Evolutionary conservation across 2,888 invertebrate genomes (phyloP).

Genomic region (Prenolepis imparis): DNA sequence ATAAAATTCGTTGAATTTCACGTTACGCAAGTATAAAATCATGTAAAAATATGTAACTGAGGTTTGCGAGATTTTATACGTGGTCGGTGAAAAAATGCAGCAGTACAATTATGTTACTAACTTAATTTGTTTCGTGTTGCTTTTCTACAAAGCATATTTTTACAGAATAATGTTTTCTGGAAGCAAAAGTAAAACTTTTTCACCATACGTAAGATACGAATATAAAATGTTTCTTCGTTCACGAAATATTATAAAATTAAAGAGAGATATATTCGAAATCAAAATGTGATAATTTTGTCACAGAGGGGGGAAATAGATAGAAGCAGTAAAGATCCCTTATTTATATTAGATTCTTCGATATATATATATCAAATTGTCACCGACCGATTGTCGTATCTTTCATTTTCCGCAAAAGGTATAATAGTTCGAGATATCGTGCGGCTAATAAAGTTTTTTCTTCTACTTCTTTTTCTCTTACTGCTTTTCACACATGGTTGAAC

Average conservation of each 20-base stretch:
- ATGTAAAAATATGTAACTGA: slow-evolving; percentile 10
- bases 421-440: slow-evolving; percentile 18
- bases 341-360: slow-evolving; percentile 3
- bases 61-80: not conserved
- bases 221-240: not conserved
- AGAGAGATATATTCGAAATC: not conserved
- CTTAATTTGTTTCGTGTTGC: not conserved
- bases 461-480: not conserved
- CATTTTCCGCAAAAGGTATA: slow-evolving; percentile 46
- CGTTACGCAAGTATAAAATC: not conserved
- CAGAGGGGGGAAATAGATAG: not conserved
- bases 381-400: slow-evolving; percentile 1
- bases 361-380: slow-evolving; percentile 14
- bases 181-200: not conserved
- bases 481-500: slow-evolving; percentile 7
- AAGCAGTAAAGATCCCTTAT: not conserved
- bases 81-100: not conserved
- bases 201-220: not conserved
- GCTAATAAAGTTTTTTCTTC: slow-evolving; percentile 50
- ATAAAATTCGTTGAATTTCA: slow-evolving; percentile 1
- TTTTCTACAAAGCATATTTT: not conserved
- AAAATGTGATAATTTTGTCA: not conserved
- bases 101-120: not conserved
- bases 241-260: not conserved
- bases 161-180: not conserved